These are phyloP conservation scores for Sinocyclocheilus anshuiensis DNA, from an alignment of 2,113 vertebrate genomes.

Conservation along the genomic window DNA sequence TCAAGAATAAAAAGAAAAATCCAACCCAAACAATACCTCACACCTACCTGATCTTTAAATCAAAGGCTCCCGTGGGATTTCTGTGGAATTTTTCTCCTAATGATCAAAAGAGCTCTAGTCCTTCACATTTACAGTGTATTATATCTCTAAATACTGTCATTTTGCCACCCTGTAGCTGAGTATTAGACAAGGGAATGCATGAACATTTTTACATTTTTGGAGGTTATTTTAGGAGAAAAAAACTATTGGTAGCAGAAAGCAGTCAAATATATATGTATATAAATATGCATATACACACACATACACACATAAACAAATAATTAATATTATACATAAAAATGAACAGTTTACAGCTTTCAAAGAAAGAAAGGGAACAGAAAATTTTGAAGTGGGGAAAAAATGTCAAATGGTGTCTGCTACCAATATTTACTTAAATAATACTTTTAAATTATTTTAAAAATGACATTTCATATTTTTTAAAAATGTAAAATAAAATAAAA, in stretches of 20 bases:
- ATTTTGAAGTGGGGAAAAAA: not conserved
- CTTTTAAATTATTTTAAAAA: not conserved
- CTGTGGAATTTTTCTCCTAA: slow-evolving; percentile 55
- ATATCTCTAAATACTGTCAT: slow-evolving; percentile 4
- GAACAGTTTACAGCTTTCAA: not conserved
- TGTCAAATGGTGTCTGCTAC: not conserved
- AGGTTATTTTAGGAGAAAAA: not conserved
- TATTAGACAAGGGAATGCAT: not conserved
- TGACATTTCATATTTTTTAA: too few species aligned
- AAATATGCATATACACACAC: too few species aligned
- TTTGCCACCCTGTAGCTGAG: slow-evolving; percentile 12
- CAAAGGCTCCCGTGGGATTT: slow-evolving; percentile 43
- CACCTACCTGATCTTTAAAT: slow-evolving; percentile 53
- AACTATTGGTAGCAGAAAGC: not conserved
- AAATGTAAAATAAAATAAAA: not conserved
- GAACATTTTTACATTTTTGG: not conserved
- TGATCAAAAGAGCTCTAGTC: slow-evolving; percentile 20
- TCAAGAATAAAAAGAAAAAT: slow-evolving; percentile 37
- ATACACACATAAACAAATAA: too few species aligned
- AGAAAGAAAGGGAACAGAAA: not conserved
- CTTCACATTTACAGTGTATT: slow-evolving; percentile 1
- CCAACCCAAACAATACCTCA: slow-evolving; percentile 47
- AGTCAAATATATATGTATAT: not conserved
- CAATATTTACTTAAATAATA: not conserved
- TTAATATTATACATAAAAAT: too few species aligned